A percentile compares a stretch with the other conserved stretches of the same genome.
Evolutionary conservation across 2,888 invertebrate genomes (phyloP).

Genomic region (Euclidia mi): DNA sequence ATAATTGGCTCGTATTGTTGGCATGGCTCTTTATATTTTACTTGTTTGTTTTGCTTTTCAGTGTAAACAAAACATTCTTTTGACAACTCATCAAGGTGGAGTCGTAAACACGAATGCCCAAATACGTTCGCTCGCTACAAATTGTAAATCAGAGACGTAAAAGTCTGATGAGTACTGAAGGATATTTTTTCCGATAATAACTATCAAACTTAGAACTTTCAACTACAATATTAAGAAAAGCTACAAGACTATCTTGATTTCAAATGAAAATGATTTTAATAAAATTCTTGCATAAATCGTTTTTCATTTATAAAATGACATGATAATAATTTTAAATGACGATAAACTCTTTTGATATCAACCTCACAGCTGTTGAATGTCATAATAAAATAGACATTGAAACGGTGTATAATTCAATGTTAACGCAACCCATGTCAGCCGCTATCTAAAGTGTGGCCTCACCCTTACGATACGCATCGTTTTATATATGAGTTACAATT

Average conservation of each 20-base stretch:
- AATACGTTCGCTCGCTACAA: constrained; percentile 35
- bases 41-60: constrained; percentile 39
- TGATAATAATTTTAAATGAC: no score
- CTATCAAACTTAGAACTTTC: no score
- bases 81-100: constrained; percentile 47
- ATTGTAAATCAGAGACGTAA: constrained; percentile 43
- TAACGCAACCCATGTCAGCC: constrained; percentile 31
- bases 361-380: constrained; percentile 16
- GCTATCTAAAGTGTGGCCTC: constrained; percentile 19
- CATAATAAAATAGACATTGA: constrained; percentile 38
- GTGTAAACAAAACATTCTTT: constrained; percentile 36
- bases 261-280: no score
- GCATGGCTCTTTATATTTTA: constrained; percentile 24
- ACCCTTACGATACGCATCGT: constrained; percentile 17
- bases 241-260: no score
- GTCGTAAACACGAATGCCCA: constrained; percentile 15
- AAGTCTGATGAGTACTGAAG: constrained; percentile 3
- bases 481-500: constrained; percentile 17
- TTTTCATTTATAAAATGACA: no score
- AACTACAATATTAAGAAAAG: no score
- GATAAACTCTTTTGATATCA: constrained; percentile 25
- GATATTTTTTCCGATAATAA: no score
- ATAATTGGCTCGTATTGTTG: constrained; percentile 45
- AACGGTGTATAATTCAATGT: constrained; percentile 51
- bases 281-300: no score